Evolutionary conservation across 2,888 invertebrate genomes (phyloP), one percentile per base, ranked within the genome.

Genomic region (Drosophila buzzatii): DNA sequence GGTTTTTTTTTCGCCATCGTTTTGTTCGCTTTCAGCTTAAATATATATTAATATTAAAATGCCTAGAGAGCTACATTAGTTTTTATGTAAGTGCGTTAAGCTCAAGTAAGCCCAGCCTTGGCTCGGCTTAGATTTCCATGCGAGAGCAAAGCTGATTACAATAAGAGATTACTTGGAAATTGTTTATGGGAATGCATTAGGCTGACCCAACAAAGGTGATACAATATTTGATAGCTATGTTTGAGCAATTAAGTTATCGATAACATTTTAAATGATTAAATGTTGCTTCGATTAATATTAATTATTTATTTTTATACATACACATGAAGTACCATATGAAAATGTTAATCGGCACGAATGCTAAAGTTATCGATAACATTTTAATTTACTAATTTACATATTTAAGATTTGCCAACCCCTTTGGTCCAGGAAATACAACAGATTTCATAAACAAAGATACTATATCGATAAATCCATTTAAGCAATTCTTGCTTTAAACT

Each of bases 11-110:
- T 60, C 1, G 9, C 49, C 10, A n/a, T 1, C 31, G 12, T 12
- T 12, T 35, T 35, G 39, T 27, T 55, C 41, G 39, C 55, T 64
- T 53, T 20, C 41, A 53, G 66, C 65, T 65, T 33, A 70, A 76
- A 65, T 67, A 76, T 73, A 85, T 72, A 85, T 90, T 89, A 86
- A 86, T 86, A 89, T 83, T 79, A 84, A 89, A 51, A 89, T 71
- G 70, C 70, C 79, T 70, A 65, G 60, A 69, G 64, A 71, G 64
- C 68, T 66, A 63, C 68, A 73, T 84, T 74, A 70, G 71, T 60
- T 64, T 51, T 64, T 64, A 70, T 81, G 65, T 61, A 65, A 74
- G 69, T 81, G 64, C 39, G 55, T 57, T 55, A n/a, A 49, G n/a
- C 42, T 45, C 33, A 45, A 71, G 52, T 57, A 44, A 9, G 45